phyloP scores from a whole-genome alignment of 2,797 vertebrate genomes.

The Anguilla anguilla region DNA sequence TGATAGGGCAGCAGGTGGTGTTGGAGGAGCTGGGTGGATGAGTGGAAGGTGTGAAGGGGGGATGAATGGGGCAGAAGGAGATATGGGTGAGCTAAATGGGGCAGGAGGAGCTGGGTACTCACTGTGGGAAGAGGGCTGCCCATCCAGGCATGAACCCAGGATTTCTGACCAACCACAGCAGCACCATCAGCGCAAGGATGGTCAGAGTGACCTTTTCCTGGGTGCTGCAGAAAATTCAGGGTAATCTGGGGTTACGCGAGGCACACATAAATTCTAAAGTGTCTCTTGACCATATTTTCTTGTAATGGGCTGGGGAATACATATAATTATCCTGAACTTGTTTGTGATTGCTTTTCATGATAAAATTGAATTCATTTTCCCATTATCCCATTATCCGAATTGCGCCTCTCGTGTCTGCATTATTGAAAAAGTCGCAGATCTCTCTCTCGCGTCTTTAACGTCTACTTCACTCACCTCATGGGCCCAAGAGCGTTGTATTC shows the following conservation, averaged over 20 bases:
- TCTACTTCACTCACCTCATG: constrained; percentile 71
- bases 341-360: background rate
- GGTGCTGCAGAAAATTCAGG: constrained; percentile 62
- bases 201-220: constrained; percentile 83
- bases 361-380: background rate
- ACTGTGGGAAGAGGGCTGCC: constrained; percentile 82
- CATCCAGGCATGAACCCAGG: constrained; percentile 92
- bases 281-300: background rate
- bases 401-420: background rate
- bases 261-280: background rate
- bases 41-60: background rate
- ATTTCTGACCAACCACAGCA: constrained; percentile 86
- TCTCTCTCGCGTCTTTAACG: background rate
- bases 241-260: background rate
- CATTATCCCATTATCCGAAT: background rate
- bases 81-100: background rate
- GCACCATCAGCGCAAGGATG: constrained; percentile 84
- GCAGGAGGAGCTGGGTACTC: constrained; percentile 55
- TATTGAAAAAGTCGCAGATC: background rate
- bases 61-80: background rate
- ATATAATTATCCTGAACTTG: background rate
- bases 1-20: background rate
- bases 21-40: background rate
- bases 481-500: constrained; percentile 82
- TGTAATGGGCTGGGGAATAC: background rate